Evolutionary conservation across 2,888 invertebrate species (phyloP).

Genomic region (Scelioninae gen. 1): DNA sequence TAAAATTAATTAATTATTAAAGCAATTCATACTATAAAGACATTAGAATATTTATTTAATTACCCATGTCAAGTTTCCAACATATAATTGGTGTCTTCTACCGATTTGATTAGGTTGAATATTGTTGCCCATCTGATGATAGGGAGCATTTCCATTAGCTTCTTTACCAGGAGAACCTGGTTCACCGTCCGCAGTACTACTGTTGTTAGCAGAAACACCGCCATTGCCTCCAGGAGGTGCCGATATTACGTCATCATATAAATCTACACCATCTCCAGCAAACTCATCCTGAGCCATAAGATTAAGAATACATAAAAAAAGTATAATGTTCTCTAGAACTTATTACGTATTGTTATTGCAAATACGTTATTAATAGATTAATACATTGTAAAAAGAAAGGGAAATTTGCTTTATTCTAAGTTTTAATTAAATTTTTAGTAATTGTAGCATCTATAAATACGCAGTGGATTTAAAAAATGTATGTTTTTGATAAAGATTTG

Average conservation of each 20-base stretch:
- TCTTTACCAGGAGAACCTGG: conserved; percentile 88
- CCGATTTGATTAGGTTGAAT: conserved; percentile 89
- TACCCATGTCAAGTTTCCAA: conserved; percentile 99
- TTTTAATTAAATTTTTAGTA: too few relatives aligned
- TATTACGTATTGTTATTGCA: not conserved
- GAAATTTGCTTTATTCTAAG: too few relatives aligned
- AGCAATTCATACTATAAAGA: too few relatives aligned
- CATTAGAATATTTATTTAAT: too few relatives aligned
- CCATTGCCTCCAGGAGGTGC: conserved; percentile 87
- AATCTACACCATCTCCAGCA: conserved; percentile 94
- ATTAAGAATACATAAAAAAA: conserved; percentile 61
- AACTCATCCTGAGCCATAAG: conserved; percentile 88
- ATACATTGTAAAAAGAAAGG: too few relatives aligned
- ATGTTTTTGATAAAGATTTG: too few relatives aligned
- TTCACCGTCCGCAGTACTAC: conserved; percentile 86
- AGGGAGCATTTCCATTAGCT: conserved; percentile 89
- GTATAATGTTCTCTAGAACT: conserved; percentile 40
- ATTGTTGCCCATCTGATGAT: conserved; percentile 89
- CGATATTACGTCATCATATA: conserved; percentile 97
- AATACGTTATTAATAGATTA: not conserved
- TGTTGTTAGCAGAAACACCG: conserved; percentile 79
- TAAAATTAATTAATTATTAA: conserved; percentile 74
- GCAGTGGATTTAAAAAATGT: too few relatives aligned
- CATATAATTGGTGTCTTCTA: conserved; percentile 95
- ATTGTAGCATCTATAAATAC: too few relatives aligned